Percentiles rank a stretch among this genome's conserved stretches.
These are phyloP conservation scores for Diarsia rubi DNA, from an alignment of 2,888 invertebrate genomes.

Conservation along the genomic window DNA sequence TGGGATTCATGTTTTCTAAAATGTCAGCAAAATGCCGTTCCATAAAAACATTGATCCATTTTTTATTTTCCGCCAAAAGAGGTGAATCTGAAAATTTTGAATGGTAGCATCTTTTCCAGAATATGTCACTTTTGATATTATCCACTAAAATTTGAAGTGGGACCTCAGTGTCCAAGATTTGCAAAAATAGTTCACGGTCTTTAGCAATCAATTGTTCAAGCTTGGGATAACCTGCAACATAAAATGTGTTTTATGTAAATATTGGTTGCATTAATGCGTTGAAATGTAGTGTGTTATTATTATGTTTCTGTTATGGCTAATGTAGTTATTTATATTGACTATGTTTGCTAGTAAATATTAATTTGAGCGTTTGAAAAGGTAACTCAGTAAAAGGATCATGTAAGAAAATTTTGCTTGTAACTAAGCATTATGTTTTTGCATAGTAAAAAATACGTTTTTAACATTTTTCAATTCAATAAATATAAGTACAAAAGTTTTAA, in stretches of 20 bases:
- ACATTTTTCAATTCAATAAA: no score
- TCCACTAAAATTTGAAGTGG: constrained; percentile 86
- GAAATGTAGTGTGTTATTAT: not conserved
- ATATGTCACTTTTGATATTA: constrained; percentile 86
- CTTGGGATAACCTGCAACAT: constrained; percentile 79
- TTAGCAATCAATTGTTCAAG: constrained; percentile 82
- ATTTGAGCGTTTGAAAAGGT: not conserved
- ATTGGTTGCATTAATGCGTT: not conserved
- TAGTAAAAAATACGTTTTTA: no score
- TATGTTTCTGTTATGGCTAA: not conserved
- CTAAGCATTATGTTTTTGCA: not conserved
- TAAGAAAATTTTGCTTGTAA: not conserved
- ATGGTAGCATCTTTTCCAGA: constrained; percentile 87
- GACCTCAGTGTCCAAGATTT: constrained; percentile 82
- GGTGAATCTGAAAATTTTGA: constrained; percentile 82
- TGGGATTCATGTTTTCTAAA: constrained; percentile 87
- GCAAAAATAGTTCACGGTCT: constrained; percentile 85
- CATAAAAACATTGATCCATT: constrained; percentile 87
- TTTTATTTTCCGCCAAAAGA: constrained; percentile 73
- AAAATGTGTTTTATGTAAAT: not conserved
- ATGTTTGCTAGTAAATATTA: not conserved
- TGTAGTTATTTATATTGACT: not conserved
- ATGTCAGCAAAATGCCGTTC: constrained; percentile 86
- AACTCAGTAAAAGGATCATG: not conserved
- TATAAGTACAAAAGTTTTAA: no score